phyloP scores from a whole-genome alignment of 1,140 invertebrate species.

The Whitmania pigra region DNA sequence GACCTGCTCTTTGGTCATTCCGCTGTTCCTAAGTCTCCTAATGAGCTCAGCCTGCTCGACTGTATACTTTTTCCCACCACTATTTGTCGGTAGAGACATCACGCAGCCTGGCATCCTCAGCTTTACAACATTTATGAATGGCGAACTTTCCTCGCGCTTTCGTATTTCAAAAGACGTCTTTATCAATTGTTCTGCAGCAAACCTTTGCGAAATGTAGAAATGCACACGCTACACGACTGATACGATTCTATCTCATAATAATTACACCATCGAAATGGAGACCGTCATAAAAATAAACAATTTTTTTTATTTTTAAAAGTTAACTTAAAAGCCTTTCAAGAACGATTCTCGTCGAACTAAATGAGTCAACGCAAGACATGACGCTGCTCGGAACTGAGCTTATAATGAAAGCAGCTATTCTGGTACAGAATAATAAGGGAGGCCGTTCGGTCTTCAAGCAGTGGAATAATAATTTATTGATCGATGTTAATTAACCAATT shows the following conservation, averaged over 20 bases:
- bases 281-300: no score
- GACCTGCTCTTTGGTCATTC: constrained; percentile 41
- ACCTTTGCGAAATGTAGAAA: background rate
- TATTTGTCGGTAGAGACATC: constrained; percentile 5
- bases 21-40: constrained; percentile 39
- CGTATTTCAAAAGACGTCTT: background rate
- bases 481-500: constrained; percentile 16
- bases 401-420: background rate
- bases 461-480: constrained; percentile 16
- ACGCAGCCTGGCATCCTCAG: constrained; percentile 7
- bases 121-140: background rate
- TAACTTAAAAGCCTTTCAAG: no score
- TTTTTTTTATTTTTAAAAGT: no score
- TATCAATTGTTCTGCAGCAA: background rate
- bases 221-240: background rate
- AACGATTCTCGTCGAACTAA: constrained; percentile 2
- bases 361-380: background rate
- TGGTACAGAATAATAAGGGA: constrained; percentile 7
- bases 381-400: background rate
- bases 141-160: no score
- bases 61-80: constrained; percentile 30
- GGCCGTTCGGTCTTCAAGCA: background rate
- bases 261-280: background rate
- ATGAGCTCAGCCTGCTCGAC: constrained; percentile 43
- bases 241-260: background rate